Conservation (phyloP, 2,797 vertebrate species). For the Diplodus sargus region DNA sequence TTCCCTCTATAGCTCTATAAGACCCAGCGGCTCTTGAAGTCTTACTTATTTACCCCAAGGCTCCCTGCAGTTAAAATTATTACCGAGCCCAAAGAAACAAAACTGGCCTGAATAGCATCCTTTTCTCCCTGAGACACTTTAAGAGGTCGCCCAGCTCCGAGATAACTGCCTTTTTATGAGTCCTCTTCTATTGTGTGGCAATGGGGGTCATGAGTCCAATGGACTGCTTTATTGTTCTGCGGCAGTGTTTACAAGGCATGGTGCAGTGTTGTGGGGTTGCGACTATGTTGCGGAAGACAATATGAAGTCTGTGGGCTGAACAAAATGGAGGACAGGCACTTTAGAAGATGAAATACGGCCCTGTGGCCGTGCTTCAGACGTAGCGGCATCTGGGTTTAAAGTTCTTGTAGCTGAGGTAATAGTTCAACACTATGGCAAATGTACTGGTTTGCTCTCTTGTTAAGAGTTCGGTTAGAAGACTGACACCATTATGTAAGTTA, state of each 20-base stretch:
- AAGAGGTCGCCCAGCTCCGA: constrained; percentile 85
- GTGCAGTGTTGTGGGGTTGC: constrained; percentile 74
- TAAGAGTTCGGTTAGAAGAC: too few species aligned
- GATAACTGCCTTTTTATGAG: constrained; percentile 93
- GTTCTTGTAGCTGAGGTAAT: constrained; percentile 21
- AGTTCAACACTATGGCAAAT: not conserved
- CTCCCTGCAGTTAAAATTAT: constrained; percentile 71
- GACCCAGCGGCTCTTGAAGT: constrained; percentile 32
- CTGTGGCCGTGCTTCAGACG: constrained; percentile 16
- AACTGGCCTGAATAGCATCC: constrained; percentile 77
- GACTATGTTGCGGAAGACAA: constrained; percentile 76
- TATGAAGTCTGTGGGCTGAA: constrained; percentile 70
- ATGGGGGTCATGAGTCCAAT: constrained; percentile 85
- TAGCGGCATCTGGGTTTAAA: not conserved
- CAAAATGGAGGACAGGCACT: constrained; percentile 73
- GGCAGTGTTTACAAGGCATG: constrained; percentile 83
- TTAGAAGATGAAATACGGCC: constrained; percentile 58
- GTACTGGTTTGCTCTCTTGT: constrained; percentile 19
- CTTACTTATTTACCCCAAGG: constrained; percentile 37
- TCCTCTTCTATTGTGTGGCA: constrained; percentile 86
- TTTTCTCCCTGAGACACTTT: constrained; percentile 79
- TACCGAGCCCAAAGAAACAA: constrained; percentile 68
- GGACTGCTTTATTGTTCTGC: constrained; percentile 90
- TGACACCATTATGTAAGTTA: too few species aligned
- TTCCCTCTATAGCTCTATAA: constrained; percentile 1